Evolutionary conservation across 2,113 vertebrate species (phyloP), one percentile per base, ranked within the genome.

Genomic region (Chinchilla lanigera): DNA sequence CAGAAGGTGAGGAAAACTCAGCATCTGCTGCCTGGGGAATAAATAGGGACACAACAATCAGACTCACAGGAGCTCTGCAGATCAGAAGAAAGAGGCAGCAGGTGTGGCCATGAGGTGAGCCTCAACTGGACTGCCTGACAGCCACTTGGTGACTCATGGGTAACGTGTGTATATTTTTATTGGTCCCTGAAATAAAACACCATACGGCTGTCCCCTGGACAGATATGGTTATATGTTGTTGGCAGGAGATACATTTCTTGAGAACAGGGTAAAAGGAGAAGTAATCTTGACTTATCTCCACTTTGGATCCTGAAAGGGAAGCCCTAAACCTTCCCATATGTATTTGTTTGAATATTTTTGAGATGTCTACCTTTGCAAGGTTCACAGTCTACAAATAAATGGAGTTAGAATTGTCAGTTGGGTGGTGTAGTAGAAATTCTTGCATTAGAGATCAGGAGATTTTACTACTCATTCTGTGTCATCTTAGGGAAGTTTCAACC

Each of bases 1-100:
- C 95, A 99, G 96, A 94, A 99, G 98, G 98, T 99, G 99, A 89
- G 99, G 98, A 28, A 99, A 97, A 98, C 99, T 99, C 97, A 99
- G 93, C 99, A 99, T 99, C 98, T 99, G 99, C 97, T 99, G 99
- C 22, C 99, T 99, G 98, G 20, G 60, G 88, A 96, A 93, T 17
- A 90, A 94, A 89, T 24, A 95, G 93, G 85, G 84, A 97, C 35
- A 93, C 17, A 60, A 60, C 10, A 82, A 71, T 98, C 91, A 98
- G 78, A 35, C 50, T 20, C 6, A 16, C 10, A 19, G 41, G 14
- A 52, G 24, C 47, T n/a, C 22, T 41, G 65, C 67, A n/a, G 35
- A n/a, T 22, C 33, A 33, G 44, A 61, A 10, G 33, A 78, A 86
- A 77, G 14, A 30, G 41, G 67, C 35, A 60, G 38, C 5, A 38